A percentile compares a stretch with the other conserved stretches of the same genome.
These are phyloP conservation scores for Rhynchopsitta pachyrhyncha DNA, from an alignment of 2,113 vertebrate species.

Conservation along the genomic window DNA sequence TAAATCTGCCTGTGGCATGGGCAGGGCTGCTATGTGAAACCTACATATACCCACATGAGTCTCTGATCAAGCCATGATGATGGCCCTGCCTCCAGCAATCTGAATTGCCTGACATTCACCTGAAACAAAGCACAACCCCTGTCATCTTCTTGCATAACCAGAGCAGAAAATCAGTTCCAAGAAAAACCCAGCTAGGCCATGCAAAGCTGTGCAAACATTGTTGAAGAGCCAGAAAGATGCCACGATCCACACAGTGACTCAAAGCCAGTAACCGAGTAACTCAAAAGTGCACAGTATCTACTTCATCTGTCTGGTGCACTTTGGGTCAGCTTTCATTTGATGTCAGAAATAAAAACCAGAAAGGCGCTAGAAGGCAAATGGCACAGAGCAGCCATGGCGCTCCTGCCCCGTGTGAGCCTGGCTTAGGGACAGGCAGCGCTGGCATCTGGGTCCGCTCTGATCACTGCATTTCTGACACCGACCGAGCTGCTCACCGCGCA, in stretches of 20 bases:
- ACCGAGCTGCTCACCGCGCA: rapidly evolving
- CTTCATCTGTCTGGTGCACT: not conserved
- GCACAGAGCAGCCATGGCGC: too few species aligned
- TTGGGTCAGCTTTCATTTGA: not conserved
- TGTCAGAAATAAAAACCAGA: not conserved
- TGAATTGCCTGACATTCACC: not conserved
- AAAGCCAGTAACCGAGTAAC: not conserved
- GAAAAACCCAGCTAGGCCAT: not conserved
- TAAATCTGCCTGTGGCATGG: rapidly evolving
- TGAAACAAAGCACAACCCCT: not conserved
- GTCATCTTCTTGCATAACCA: not conserved
- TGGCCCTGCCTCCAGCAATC: not conserved
- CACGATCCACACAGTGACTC: not conserved
- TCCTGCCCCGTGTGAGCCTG: not conserved
- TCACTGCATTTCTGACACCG: not conserved
- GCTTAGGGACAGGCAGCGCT: not conserved
- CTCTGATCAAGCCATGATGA: not conserved
- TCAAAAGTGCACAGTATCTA: not conserved
- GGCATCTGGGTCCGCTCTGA: too few species aligned
- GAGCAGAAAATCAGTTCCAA: not conserved
- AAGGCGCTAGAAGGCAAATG: not conserved
- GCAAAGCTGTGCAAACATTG: not conserved
- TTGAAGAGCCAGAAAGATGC: not conserved
- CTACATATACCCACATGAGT: not conserved
- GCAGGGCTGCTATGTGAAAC: not conserved